Conservation (phyloP, 2,113 vertebrate species). For the Clupea harengus region DNA sequence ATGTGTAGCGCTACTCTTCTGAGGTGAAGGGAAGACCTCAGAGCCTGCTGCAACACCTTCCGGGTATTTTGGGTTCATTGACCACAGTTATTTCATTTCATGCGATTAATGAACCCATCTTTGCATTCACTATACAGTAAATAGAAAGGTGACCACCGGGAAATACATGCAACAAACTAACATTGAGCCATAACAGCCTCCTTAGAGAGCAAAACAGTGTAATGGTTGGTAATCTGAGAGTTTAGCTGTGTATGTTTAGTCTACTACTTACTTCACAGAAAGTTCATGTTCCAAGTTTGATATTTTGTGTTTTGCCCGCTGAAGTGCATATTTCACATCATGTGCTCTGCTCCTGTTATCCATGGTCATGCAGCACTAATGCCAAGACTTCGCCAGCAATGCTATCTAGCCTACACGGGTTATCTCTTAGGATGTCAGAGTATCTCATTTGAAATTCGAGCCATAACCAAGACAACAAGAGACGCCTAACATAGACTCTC, state of each 20-base stretch:
- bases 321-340: constrained; percentile 63
- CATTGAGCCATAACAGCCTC: neutral
- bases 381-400: neutral
- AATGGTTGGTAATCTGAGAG: neutral
- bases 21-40: neutral
- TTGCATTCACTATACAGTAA: neutral
- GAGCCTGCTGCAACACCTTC: neutral
- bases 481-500: neutral
- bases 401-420: neutral
- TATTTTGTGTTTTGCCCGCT: constrained; percentile 65
- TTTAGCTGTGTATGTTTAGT: neutral
- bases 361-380: constrained; percentile 48
- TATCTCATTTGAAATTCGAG: constrained; percentile 18
- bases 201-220: neutral
- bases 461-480: constrained; percentile 42
- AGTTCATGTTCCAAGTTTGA: constrained; percentile 57
- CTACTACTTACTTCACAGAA: constrained; percentile 58
- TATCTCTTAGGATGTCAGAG: constrained; percentile 14
- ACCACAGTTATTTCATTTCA: neutral
- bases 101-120: neutral
- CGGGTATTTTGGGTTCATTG: neutral
- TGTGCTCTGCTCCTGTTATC: constrained; percentile 50
- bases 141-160: neutral
- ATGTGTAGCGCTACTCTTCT: neutral
- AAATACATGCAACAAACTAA: neutral